A percentile compares a stretch with the other conserved stretches of the same genome.
These are phyloP conservation scores for Porphyrio hochstetteri DNA, from an alignment of 2,113 vertebrate genomes.

Conservation along the genomic window DNA sequence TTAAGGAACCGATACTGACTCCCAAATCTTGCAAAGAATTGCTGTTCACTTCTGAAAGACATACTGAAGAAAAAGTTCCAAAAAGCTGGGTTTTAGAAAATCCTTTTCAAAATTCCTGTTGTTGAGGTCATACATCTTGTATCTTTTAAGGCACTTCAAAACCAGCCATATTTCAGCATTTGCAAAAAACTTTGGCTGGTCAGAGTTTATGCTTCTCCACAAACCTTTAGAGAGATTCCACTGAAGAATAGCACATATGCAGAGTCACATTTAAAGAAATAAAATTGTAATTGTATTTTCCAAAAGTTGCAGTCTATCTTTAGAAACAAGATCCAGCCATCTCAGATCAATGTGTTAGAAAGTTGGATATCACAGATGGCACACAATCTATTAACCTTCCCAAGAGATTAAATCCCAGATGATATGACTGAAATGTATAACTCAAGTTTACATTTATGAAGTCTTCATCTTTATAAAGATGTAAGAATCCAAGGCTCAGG, in stretches of 20 bases:
- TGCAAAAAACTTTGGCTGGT: neutral
- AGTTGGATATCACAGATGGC: slow-evolving; percentile 38
- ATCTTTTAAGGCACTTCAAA: neutral
- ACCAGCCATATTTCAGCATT: neutral
- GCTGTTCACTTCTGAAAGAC: neutral
- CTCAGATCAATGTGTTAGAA: slow-evolving; percentile 3
- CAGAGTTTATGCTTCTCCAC: neutral
- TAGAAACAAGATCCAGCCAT: neutral
- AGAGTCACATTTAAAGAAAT: neutral
- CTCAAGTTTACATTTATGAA: slow-evolving; percentile 1
- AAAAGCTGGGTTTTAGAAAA: neutral
- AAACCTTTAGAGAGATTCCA: neutral
- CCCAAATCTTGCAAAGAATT: neutral
- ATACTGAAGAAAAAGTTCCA: neutral
- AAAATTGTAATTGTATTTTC: neutral
- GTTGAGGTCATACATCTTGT: neutral
- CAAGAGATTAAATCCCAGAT: slow-evolving; percentile 36
- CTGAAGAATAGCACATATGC: neutral
- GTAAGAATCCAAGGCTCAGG: slow-evolving; percentile 9
- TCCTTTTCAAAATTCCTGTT: neutral
- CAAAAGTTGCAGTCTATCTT: neutral
- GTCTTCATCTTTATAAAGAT: slow-evolving; percentile 13
- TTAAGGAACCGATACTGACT: neutral
- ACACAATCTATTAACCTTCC: slow-evolving; percentile 43
- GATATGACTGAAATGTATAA: slow-evolving; percentile 1